These are phyloP conservation scores for Pimephales promelas DNA, from an alignment of 2,113 vertebrate genomes.

Conservation along the genomic window DNA sequence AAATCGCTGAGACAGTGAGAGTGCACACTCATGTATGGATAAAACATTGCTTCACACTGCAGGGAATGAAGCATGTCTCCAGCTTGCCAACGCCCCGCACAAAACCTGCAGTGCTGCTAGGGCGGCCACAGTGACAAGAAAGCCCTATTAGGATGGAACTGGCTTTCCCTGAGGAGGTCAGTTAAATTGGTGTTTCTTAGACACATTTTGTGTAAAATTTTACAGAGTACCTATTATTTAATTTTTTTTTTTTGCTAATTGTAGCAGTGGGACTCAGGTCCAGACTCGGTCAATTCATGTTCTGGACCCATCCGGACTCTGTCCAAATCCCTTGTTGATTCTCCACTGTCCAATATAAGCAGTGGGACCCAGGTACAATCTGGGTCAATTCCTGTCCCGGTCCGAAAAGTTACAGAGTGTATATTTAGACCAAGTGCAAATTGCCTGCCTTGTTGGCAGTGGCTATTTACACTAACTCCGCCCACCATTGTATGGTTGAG, in stretches of 20 bases:
- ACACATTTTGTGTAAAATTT: not conserved
- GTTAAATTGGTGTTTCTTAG: not conserved
- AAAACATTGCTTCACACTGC: conserved; percentile 46
- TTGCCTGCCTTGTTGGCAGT: no score
- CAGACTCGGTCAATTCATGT: not conserved
- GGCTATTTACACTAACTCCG: no score
- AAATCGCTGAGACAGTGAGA: conserved; percentile 73
- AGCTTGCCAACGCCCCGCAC: not conserved
- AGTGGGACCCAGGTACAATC: no score
- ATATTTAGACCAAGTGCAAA: no score
- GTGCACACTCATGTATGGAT: conserved; percentile 70
- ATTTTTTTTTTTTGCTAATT: not conserved
- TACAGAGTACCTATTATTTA: not conserved
- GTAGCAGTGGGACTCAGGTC: not conserved
- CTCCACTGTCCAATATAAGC: not conserved
- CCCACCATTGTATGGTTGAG: no score
- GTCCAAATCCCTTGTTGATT: not conserved
- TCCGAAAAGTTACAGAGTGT: no score
- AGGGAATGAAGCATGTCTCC: not conserved
- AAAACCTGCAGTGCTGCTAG: conserved; percentile 17
- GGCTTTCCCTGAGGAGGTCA: not conserved
- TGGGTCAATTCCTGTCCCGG: no score
- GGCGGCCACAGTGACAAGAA: not conserved
- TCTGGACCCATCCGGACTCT: not conserved
- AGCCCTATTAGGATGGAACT: not conserved